Base-by-base conservation (phyloP, 1,140 invertebrate species). In the Nasonia vitripennis region DNA sequence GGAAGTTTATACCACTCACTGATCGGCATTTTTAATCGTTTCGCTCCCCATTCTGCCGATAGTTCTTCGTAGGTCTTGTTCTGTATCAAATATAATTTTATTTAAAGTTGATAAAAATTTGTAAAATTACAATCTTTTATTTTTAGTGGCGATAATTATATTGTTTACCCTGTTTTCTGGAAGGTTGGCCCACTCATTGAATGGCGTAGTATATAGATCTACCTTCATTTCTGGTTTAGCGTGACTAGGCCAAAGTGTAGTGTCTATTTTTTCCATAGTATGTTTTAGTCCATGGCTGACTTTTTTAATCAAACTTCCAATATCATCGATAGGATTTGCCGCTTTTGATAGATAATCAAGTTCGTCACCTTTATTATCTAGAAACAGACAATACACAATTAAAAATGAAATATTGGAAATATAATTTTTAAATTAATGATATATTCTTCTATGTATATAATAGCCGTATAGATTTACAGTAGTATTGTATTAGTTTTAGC, bases 321-420 rank as follows among this genome's bases (percentile, higher is more conserved):
- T 74, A 62, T 31, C 55, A 55, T 71, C 77, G 10, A 9, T n/a
- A n/a, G 84, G 84, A 70, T 85, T 85, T 27, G 84, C 84, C 11
- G 84, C 78, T 77, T 75, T 81, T 9, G 12, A n/a, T 37, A 85
- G 31, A 70, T 81, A 85, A 31, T 85, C 68, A 2, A 79, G 2
- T 27, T 79, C 62, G 2, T 67, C 78, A 2, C 14, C 68, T 74
- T 45, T 70, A 20, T 68, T 7, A 68, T 73, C 83, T 84, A 17
- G 23, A 83, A 67, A 51, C 20, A 83, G 55, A 80, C 11, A 10
- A 74, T 9, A 3, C 41, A 48, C 37, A 17, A 27, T 79, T 62
- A 79, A n/a, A 14, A 73, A 37, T 37, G 0, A 9, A 0, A 45
- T 45, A 45, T 45, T 45, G 1, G 41, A 45, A 45, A 45, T 45